A percentile compares a stretch with the other conserved stretches of the same genome.
These are phyloP conservation scores for Heteractis magnifica DNA, from an alignment of 92 coral and sea anemone genomes.

Conservation along the genomic window DNA sequence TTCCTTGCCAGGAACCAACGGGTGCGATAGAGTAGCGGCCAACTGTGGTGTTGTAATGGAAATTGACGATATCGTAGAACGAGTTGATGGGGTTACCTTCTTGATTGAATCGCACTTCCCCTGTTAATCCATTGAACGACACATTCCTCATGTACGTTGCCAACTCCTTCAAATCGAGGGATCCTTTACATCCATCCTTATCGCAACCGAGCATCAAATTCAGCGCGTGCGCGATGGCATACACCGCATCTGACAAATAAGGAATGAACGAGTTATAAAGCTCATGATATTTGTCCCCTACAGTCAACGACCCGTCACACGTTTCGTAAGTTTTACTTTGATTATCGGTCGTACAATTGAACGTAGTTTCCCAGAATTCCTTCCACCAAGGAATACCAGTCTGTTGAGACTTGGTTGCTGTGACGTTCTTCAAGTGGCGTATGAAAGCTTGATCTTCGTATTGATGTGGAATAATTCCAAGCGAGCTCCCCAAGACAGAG, in stretches of 20 bases:
- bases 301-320: constrained; percentile 23
- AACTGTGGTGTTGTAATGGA: constrained; percentile 20
- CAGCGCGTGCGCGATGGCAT: constrained; percentile 67
- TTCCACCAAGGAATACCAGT: constrained; percentile 61
- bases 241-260: constrained; percentile 67
- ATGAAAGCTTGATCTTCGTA: constrained; percentile 27
- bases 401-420: constrained; percentile 20
- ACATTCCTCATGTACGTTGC: constrained; percentile 51
- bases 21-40: constrained; percentile 39
- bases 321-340: background rate
- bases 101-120: constrained; percentile 41
- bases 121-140: constrained; percentile 60
- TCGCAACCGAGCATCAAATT: constrained; percentile 36
- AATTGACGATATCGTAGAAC: constrained; percentile 69
- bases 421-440: constrained; percentile 36
- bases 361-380: constrained; percentile 55
- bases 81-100: constrained; percentile 59
- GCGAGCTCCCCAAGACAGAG: constrained; percentile 52
- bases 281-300: constrained; percentile 36
- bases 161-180: constrained; percentile 31
- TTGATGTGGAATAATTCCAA: constrained; percentile 60
- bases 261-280: constrained; percentile 67
- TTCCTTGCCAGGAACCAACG: constrained; percentile 69
- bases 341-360: constrained; percentile 12
- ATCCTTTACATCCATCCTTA: constrained; percentile 11